These are phyloP conservation scores for Danionella cerebrum DNA, from an alignment of 2,113 vertebrate species.

Conservation along the genomic window DNA sequence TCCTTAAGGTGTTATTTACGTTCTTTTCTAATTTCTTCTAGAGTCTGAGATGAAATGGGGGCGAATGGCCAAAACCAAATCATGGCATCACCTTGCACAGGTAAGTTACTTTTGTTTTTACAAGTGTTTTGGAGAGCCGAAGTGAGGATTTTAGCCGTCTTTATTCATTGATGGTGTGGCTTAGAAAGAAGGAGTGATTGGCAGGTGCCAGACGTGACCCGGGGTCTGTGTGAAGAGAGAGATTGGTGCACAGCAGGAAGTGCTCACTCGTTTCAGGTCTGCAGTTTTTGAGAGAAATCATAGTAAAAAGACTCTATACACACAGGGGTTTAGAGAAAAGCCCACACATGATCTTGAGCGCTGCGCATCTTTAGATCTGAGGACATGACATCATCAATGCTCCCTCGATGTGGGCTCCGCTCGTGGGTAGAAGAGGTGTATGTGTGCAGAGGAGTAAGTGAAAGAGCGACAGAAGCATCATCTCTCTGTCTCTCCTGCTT, in stretches of 20 bases:
- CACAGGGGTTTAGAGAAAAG: too few species aligned
- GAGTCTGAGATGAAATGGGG: background rate
- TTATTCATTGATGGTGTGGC: background rate
- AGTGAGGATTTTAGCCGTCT: background rate
- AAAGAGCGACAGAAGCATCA: conserved; percentile 27
- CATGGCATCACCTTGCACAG: background rate
- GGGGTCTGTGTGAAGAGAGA: background rate
- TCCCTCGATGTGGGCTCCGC: conserved; percentile 34
- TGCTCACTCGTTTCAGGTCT: background rate
- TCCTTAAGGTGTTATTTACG: background rate
- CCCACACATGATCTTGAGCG: conserved; percentile 23
- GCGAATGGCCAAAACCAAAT: background rate
- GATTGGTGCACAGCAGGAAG: background rate
- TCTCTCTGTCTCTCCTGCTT: conserved; percentile 1
- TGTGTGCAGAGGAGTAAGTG: conserved; percentile 27
- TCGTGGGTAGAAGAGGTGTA: conserved; percentile 35
- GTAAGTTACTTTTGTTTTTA: background rate
- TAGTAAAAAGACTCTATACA: too few species aligned
- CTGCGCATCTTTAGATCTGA: conserved; percentile 23
- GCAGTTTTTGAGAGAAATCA: too few species aligned
- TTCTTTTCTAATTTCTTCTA: background rate
- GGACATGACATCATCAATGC: conserved; percentile 39
- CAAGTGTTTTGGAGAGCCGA: background rate
- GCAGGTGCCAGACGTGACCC: conserved; percentile 17
- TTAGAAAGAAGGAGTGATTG: conserved; percentile 5